Percentiles rank a stretch among this genome's conserved stretches.
phyloP scores from a whole-genome alignment of 1,140 invertebrate species.

The Cydia pomonella region DNA sequence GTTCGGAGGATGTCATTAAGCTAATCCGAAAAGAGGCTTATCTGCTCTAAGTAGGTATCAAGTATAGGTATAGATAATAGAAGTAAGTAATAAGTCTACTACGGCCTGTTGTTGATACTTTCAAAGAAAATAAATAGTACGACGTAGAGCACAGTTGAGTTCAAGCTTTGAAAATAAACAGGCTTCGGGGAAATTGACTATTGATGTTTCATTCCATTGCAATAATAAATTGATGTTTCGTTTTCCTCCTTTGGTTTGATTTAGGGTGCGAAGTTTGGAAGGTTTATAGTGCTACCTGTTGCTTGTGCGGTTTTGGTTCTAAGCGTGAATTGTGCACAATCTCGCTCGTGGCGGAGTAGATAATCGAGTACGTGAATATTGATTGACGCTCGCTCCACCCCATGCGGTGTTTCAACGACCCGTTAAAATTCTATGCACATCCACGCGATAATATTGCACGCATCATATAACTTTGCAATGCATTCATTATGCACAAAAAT shows the following conservation, averaged over 20 bases:
- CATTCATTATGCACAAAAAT: background rate
- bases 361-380: slow-evolving; percentile 14
- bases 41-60: background rate
- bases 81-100: background rate
- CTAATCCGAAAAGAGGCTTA: slow-evolving; percentile 31
- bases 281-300: background rate
- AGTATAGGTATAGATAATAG: background rate
- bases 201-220: slow-evolving; percentile 6
- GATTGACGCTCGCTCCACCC: slow-evolving; percentile 7
- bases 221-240: slow-evolving; percentile 9
- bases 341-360: background rate
- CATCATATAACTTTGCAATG: background rate
- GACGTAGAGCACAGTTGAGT: slow-evolving; percentile 1
- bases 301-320: background rate
- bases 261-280: background rate
- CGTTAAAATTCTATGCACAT: slow-evolving; percentile 2
- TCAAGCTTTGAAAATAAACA: background rate
- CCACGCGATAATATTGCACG: background rate
- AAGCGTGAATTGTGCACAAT: background rate
- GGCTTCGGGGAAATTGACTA: background rate
- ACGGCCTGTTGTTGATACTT: background rate
- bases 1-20: slow-evolving; percentile 32
- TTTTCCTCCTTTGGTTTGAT: background rate
- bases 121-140: background rate
- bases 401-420: slow-evolving; percentile 1